phyloP scores from a whole-genome alignment of 2,113 vertebrate genomes.

The Paraplagusia blochii region DNA sequence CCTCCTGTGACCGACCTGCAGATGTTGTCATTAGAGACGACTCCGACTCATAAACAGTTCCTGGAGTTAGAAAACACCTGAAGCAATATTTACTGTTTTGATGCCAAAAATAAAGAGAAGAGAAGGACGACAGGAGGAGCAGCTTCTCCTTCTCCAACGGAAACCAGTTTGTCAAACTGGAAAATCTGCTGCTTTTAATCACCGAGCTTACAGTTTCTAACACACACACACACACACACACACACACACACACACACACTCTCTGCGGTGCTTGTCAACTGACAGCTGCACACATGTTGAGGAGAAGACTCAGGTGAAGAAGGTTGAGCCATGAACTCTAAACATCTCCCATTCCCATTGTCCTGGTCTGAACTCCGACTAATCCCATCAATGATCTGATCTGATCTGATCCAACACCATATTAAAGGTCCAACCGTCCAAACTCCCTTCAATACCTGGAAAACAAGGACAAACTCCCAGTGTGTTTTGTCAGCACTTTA shows the following conservation, averaged over 20 bases:
- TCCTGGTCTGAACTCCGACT: no score
- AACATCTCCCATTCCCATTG: no score
- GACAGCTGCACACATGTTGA: conserved; percentile 68
- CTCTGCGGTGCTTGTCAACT: conserved; percentile 56
- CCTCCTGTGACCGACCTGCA: conserved; percentile 68
- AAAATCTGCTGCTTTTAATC: no score
- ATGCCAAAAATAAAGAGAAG: not conserved
- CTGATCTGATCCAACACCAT: no score
- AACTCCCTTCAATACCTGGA: no score
- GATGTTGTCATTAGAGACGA: conserved; percentile 58
- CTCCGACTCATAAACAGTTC: conserved; percentile 53
- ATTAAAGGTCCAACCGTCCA: no score
- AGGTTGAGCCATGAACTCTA: conserved; percentile 57
- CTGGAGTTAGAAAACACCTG: conserved; percentile 40
- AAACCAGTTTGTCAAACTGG: no score
- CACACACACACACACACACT: conserved; percentile 26
- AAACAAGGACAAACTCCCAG: no score
- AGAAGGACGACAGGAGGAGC: no score
- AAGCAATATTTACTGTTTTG: conserved; percentile 37
- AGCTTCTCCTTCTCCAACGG: no score
- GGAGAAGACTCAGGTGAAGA: conserved; percentile 54
- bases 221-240: conserved; percentile 1
- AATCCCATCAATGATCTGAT: no score
- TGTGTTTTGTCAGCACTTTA: no score
- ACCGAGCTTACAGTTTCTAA: not conserved